A percentile compares a stretch with the other conserved stretches of the same genome.
Evolutionary conservation across 1,140 invertebrate genomes (phyloP).

Genomic region (Araneus ventricosus): DNA sequence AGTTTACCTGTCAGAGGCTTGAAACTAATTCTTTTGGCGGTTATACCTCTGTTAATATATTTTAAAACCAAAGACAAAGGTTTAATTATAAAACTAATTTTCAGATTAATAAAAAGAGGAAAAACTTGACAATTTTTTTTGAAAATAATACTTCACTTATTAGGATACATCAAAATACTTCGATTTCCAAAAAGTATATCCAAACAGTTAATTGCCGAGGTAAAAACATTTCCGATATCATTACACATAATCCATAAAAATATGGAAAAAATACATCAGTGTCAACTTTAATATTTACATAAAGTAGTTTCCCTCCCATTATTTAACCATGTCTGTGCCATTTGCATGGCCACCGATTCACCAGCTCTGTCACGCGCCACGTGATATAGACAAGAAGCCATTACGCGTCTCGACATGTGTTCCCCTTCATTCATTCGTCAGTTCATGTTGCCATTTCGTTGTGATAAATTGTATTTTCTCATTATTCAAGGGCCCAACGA

Average conservation of each 20-base stretch:
- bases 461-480: conserved; percentile 37
- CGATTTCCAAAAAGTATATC: too few species aligned
- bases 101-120: too few species aligned
- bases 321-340: conserved; percentile 26
- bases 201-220: too few species aligned
- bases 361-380: conserved; percentile 7
- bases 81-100: too few species aligned
- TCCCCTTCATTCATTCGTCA: background rate
- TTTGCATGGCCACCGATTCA: conserved; percentile 58
- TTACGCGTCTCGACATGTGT: background rate
- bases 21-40: too few species aligned
- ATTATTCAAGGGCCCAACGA: conserved; percentile 21
- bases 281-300: conserved; percentile 10
- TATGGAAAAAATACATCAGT: background rate
- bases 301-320: background rate
- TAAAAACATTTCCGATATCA: too few species aligned
- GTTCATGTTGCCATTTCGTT: conserved; percentile 38
- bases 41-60: too few species aligned
- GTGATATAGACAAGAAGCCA: conserved; percentile 45
- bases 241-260: background rate
- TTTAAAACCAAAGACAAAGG: too few species aligned
- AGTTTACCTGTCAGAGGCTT: too few species aligned
- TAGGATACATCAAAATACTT: too few species aligned
- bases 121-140: too few species aligned
- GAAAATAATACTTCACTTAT: too few species aligned